phyloP scores from a whole-genome alignment of 2,113 vertebrate species.

The Myiopsitta monachus region DNA sequence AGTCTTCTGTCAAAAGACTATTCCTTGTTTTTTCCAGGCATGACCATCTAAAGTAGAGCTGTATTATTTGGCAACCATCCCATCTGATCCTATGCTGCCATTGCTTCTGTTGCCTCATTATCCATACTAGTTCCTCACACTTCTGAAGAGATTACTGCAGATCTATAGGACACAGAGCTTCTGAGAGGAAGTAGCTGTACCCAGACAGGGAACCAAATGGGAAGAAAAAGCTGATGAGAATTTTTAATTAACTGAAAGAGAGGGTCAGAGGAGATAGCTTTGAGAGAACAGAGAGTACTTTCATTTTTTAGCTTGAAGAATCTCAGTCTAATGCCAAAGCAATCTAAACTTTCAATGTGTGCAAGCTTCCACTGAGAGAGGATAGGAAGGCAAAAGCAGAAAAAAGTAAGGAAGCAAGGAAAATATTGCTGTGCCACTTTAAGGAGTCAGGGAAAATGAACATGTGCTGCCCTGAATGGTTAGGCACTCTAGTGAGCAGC shows the following conservation, averaged over 20 bases:
- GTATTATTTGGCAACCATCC: not conserved
- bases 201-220: not conserved
- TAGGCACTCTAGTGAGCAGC: not conserved
- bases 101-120: not conserved
- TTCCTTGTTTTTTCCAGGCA: not conserved
- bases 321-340: not conserved
- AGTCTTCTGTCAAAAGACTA: not conserved
- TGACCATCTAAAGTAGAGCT: not conserved
- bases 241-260: not conserved
- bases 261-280: not conserved
- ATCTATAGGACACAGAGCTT: not conserved
- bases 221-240: not conserved
- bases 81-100: not conserved
- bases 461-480: not conserved
- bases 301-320: not conserved
- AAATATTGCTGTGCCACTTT: not conserved
- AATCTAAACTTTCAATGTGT: not conserved
- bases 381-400: not conserved
- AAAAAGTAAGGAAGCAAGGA: not conserved
- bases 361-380: not conserved
- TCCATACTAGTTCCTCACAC: rapidly evolving
- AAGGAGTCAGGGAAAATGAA: not conserved
- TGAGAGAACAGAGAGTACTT: not conserved
- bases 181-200: not conserved
- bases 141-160: not conserved